phyloP scores from a whole-genome alignment of 2,888 invertebrate species.

The Nineta flava region DNA sequence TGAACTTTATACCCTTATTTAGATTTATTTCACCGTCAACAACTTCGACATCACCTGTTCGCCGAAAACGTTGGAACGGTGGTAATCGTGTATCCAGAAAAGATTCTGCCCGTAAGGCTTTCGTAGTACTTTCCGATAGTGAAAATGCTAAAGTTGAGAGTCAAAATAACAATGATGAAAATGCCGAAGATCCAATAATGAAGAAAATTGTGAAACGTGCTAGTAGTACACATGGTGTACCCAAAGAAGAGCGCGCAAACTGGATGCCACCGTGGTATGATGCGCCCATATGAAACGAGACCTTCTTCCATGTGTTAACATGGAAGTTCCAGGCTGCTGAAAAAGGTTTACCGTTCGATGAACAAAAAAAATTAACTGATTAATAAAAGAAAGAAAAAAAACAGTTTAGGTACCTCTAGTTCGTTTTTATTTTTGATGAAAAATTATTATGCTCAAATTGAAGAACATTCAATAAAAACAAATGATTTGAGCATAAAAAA shows the following conservation, averaged over 20 bases:
- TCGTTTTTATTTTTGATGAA: too few relatives aligned
- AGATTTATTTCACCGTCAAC: conserved; percentile 1
- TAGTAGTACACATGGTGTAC: not conserved
- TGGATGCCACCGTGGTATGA: conserved; percentile 35
- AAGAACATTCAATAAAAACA: not conserved
- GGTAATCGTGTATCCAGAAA: not conserved
- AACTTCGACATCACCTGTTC: conserved; percentile 2
- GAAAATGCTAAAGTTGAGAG: not conserved
- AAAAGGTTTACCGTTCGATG: not conserved
- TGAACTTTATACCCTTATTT: not conserved
- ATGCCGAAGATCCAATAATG: not conserved
- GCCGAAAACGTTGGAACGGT: conserved; percentile 7
- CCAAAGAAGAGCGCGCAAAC: conserved; percentile 14
- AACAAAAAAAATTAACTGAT: not conserved
- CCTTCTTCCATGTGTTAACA: conserved; percentile 3
- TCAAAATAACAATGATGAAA: not conserved
- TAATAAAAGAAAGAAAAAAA: too few relatives aligned
- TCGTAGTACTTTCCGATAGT: conserved; percentile 2
- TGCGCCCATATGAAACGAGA: conserved; percentile 5
- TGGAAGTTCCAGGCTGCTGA: conserved; percentile 4
- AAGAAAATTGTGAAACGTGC: not conserved
- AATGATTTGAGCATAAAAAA: not conserved
- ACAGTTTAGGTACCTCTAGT: too few relatives aligned
- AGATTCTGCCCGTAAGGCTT: conserved; percentile 1
- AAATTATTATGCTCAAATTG: not conserved